These are phyloP conservation scores for Calonectris borealis DNA, from an alignment of 2,113 vertebrate species.

Conservation along the genomic window DNA sequence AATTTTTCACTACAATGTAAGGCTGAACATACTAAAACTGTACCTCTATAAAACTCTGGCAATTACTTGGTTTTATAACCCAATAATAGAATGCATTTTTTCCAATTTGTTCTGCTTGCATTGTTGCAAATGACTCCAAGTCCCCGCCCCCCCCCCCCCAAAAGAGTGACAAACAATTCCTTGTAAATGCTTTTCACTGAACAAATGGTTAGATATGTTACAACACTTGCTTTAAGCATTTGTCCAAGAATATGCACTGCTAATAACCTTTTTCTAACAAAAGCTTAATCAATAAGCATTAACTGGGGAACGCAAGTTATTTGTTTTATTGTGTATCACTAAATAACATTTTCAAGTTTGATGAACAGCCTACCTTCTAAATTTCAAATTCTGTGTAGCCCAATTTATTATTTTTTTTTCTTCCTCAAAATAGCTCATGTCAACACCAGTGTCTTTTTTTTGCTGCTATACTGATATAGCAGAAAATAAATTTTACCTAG, in stretches of 20 bases:
- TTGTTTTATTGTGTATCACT: background rate
- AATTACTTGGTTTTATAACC: conserved; percentile 11
- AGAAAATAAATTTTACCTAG: background rate
- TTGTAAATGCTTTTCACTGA: background rate
- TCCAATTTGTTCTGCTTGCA: conserved; percentile 11
- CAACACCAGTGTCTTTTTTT: background rate
- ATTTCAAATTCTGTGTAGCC: background rate
- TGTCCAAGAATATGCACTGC: background rate
- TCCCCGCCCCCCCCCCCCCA: background rate
- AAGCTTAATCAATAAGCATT: conserved; percentile 28
- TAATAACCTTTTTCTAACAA: conserved; percentile 12
- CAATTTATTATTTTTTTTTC: background rate
- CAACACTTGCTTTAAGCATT: background rate
- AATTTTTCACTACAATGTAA: background rate
- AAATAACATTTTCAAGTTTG: conserved; percentile 6
- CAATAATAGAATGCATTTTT: background rate
- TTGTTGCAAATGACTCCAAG: background rate
- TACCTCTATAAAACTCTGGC: background rate
- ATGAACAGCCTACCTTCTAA: background rate
- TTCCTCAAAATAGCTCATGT: background rate
- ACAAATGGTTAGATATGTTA: background rate
- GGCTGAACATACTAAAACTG: background rate
- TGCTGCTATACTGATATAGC: background rate
- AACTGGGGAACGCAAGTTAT: background rate
- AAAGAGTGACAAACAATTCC: background rate